Evolutionary conservation across 2,888 invertebrate species (phyloP), one percentile per base, ranked within the genome.

Genomic region (Cancer borealis): DNA sequence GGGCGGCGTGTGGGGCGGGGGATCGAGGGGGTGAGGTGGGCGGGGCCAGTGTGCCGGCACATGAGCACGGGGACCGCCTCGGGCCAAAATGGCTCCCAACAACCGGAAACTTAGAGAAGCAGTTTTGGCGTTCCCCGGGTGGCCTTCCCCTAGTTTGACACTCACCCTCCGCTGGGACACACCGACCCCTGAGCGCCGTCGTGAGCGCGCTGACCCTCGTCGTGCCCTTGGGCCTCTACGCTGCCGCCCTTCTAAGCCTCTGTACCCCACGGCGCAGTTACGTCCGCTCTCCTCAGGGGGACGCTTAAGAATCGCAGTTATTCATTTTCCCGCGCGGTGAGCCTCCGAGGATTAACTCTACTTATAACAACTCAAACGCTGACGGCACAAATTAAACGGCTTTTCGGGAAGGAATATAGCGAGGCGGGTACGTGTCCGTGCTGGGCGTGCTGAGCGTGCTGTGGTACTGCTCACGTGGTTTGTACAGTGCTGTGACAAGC

Each of bases 111-210:
- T 94, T 92, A 92, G 94, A 92, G 94, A 94, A 94, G 94, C 92
- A 94, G 94, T 92, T 94, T 94, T 94, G 94, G 94, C 92, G 94
- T 94, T 94, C 94, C 94, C 94, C 87, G 92, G 94, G 94, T 92
- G 94, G 90, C 94, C 94, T 92, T 92, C 92, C 94, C 94, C 94
- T 94, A 94, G 94, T 94, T 94, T 94, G 94, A 94, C 94, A 94
- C 92, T 88, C 91, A 92, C 91, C 92, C 92, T 94, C 94, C 94
- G 91, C 92, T 91, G 94, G 94, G 94, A 94, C 94, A 94, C 94
- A 94, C 91, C 92, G 91, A 92, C 92, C 92, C 94, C 91, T 92
- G 79, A 84, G 45, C 88, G 66, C 90, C 49, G 79, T 60, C 17
- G 88, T 39, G 39, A 92, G 88, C 54, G 79, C 21, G 46, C 30